These are phyloP conservation scores for Papilio demoleus DNA, from an alignment of 2,888 invertebrate genomes.

Conservation along the genomic window DNA sequence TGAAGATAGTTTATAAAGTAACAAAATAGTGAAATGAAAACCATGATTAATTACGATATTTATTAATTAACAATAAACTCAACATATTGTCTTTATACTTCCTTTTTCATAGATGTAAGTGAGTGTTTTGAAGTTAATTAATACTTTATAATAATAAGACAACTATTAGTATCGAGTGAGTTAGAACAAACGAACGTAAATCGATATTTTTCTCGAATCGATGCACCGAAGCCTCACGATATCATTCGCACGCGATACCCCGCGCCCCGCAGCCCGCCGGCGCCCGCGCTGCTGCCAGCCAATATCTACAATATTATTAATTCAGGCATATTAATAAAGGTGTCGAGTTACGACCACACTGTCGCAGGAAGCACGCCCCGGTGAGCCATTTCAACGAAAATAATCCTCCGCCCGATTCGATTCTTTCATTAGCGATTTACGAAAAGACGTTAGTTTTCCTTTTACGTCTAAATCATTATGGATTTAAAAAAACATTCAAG, in stretches of 20 bases:
- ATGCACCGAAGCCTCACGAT: slow-evolving; percentile 76
- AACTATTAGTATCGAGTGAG: slow-evolving; percentile 30
- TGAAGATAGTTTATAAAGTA: slow-evolving; percentile 51
- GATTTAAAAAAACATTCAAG: neutral
- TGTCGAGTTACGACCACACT: slow-evolving; percentile 81
- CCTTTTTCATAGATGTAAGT: neutral
- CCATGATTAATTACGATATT: neutral
- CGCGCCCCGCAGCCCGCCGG: slow-evolving; percentile 37
- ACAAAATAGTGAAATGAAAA: neutral
- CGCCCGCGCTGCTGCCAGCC: slow-evolving; percentile 61
- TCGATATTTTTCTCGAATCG: slow-evolving; percentile 74
- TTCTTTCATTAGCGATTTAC: slow-evolving; percentile 65
- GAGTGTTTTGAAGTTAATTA: neutral
- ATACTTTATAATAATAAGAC: slow-evolving; percentile 21
- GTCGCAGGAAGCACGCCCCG: slow-evolving; percentile 81
- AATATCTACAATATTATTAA: slow-evolving; percentile 81
- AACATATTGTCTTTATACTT: neutral
- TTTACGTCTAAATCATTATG: slow-evolving; percentile 55
- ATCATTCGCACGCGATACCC: slow-evolving; percentile 77
- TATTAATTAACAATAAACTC: too few relatives aligned
- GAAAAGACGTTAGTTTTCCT: slow-evolving; percentile 50
- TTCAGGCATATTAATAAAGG: slow-evolving; percentile 80
- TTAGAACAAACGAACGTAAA: slow-evolving; percentile 59
- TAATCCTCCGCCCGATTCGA: slow-evolving; percentile 68
- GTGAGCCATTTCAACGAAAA: slow-evolving; percentile 76